These are phyloP conservation scores for Cryptocephalus moraei DNA, from an alignment of 2,888 invertebrate species.

Conservation along the genomic window DNA sequence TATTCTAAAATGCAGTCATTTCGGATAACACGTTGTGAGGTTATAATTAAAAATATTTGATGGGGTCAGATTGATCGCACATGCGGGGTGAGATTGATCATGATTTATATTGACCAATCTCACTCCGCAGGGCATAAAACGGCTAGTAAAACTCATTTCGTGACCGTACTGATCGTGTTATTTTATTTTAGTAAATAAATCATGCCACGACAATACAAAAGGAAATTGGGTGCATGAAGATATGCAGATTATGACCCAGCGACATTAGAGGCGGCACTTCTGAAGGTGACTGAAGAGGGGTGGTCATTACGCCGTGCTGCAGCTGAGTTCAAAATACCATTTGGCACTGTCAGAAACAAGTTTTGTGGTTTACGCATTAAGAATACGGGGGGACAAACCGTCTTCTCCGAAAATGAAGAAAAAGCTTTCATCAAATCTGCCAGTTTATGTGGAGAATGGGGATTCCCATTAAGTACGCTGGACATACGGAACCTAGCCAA, in stretches of 20 bases:
- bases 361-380: not conserved
- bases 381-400: slow-evolving; percentile 2
- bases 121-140: not conserved
- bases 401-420: slow-evolving; percentile 3
- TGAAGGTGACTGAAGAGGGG: slow-evolving; percentile 1
- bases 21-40: not conserved
- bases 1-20: not conserved
- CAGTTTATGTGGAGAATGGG: slow-evolving; percentile 1
- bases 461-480: slow-evolving; percentile 3
- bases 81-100: not conserved
- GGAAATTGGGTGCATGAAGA: too few relatives aligned
- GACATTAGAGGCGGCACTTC: slow-evolving; percentile 1
- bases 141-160: not conserved
- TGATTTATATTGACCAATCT: not conserved
- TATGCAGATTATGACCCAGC: slow-evolving; percentile 2
- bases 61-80: not conserved
- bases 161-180: not conserved
- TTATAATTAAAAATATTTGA: not conserved
- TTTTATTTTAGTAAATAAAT: too few relatives aligned
- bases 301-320: slow-evolving; percentile 6
- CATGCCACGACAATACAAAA: too few relatives aligned
- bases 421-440: not conserved
- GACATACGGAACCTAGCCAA: too few relatives aligned
- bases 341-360: slow-evolving; percentile 3
- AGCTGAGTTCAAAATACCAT: slow-evolving; percentile 7